Evolutionary conservation across 1,140 invertebrate genomes (phyloP), one percentile per base, ranked within the genome.

Genomic region (Aphaenogaster floridana): DNA sequence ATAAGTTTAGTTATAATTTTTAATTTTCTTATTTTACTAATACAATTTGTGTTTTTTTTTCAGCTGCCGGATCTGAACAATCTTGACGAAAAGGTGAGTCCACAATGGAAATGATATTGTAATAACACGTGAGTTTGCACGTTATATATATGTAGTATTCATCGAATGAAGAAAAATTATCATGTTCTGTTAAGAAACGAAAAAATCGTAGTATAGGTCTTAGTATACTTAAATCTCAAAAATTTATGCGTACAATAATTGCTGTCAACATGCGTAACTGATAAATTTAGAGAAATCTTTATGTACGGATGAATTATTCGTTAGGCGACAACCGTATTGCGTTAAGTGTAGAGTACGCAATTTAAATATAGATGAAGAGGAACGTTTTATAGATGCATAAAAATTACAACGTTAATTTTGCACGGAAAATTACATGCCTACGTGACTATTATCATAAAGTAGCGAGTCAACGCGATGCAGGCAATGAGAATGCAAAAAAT

Each of bases 21-120:
- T 28, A 28, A 17, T 54, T 34, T 63, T 64, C 0, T 15, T 2
- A 79, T 39, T 50, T 15, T 54, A 57, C 2, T 66, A 15, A 84
- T 48, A 2, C 1, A 72, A 59, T 39, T 84, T 74, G 9, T 86
- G 74, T 91, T 93, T 91, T 93, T 92, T 84, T 95, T 95, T 83
- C 92, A 95, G 94, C 86, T 95, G 86, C 94, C 94, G 54, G 94
- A 95, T 80, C 42, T 95, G 64, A 92, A 93, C 86, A 95, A 88
- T 57, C 93, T 95, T 86, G 93, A 94, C 85, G 94, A 94, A 85
- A 95, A 94, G 93, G 94, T 95, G 90, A 94, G 94, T 93, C 36
- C 34, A 61, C 7, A 13, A 74, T 17, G n/a, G 13, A 59, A 50
- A 72, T 64, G n/a, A n/a, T 3, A n/a, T 57, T 2, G 4, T 42